Evolutionary conservation across 2,888 invertebrate species (phyloP).

Genomic region (Rhagonycha lutea): DNA sequence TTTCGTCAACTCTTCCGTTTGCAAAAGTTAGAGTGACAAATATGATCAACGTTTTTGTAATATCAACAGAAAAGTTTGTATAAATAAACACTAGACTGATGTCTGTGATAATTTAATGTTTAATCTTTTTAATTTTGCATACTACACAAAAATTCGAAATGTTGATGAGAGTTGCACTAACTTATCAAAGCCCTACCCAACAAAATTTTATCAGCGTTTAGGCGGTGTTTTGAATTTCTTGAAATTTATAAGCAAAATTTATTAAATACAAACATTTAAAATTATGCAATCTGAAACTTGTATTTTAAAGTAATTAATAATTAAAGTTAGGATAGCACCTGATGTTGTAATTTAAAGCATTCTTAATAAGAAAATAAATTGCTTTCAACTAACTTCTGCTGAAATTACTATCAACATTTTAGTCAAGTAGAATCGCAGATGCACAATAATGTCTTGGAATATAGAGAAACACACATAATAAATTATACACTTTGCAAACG

Average conservation of each 20-base stretch:
- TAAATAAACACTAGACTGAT: background rate
- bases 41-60: background rate
- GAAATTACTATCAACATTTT: background rate
- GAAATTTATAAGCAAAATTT: background rate
- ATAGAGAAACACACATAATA: background rate
- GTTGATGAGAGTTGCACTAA: background rate
- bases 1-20: background rate
- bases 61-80: background rate
- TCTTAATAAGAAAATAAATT: slow-evolving; percentile 4
- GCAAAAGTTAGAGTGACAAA: background rate
- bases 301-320: background rate
- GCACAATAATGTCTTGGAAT: background rate
- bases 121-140: background rate
- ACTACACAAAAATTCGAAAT: background rate
- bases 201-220: background rate
- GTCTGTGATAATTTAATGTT: background rate
- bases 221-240: background rate
- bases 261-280: background rate
- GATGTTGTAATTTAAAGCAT: background rate
- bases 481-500: background rate
- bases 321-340: background rate
- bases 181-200: background rate
- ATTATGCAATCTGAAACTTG: background rate
- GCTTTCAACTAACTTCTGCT: background rate
- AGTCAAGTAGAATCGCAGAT: background rate